Percentiles rank a stretch among this genome's conserved stretches.
Evolutionary conservation across 2,888 invertebrate species (phyloP).

Genomic region (Thymelicus sylvestris): DNA sequence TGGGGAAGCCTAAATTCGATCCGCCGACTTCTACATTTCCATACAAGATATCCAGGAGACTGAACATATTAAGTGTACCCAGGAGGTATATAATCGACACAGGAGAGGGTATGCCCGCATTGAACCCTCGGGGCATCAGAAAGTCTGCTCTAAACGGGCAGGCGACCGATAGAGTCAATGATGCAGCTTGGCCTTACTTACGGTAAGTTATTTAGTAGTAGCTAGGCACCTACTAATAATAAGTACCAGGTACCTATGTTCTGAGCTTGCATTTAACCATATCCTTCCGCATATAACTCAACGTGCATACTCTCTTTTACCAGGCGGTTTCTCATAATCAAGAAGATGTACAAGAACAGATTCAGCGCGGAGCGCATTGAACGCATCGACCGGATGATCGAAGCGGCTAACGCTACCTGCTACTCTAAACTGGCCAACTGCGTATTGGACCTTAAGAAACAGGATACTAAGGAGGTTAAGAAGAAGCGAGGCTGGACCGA

Average conservation of each 20-base stretch:
- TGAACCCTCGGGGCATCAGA: conserved; percentile 59
- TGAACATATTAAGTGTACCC: conserved; percentile 65
- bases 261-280: too few relatives aligned
- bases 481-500: conserved; percentile 70
- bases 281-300: neutral
- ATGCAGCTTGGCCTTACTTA: conserved; percentile 69
- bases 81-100: conserved; percentile 54
- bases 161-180: conserved; percentile 60
- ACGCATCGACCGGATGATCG: conserved; percentile 68
- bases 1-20: conserved; percentile 64
- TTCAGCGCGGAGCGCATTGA: conserved; percentile 65
- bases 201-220: too few relatives aligned
- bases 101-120: conserved; percentile 62
- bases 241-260: too few relatives aligned
- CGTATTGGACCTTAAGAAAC: conserved; percentile 65
- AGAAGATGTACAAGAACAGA: conserved; percentile 60
- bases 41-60: conserved; percentile 61
- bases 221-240: too few relatives aligned
- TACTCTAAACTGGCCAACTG: conserved; percentile 74
- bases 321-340: conserved; percentile 66
- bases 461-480: conserved; percentile 61
- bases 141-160: conserved; percentile 60
- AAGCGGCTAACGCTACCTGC: conserved; percentile 63
- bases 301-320: conserved; percentile 34
- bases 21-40: conserved; percentile 60